phyloP scores from a whole-genome alignment of 2,113 vertebrate genomes.

The Numenius arquata region DNA sequence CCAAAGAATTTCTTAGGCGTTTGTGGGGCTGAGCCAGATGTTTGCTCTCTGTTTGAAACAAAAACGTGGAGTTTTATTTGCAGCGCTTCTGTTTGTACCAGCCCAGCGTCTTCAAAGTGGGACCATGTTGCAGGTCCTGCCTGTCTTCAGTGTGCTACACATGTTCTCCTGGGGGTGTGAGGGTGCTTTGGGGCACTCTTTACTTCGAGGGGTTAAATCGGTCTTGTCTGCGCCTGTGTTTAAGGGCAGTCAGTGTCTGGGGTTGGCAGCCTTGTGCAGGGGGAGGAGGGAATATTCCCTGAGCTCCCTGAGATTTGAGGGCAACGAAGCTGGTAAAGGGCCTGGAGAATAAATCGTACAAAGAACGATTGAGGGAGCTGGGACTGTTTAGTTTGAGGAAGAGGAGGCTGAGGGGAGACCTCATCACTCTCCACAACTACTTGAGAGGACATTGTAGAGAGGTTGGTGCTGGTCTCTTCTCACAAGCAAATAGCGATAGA shows the following conservation, averaged over 20 bases:
- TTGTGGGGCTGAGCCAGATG: not conserved
- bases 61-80: not conserved
- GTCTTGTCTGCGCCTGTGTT: not conserved
- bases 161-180: not conserved
- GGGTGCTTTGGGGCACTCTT: not conserved
- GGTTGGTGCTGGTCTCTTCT: no score
- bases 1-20: not conserved
- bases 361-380: no score
- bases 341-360: no score
- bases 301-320: no score
- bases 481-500: no score
- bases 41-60: not conserved
- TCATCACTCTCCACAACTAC: no score
- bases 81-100: not conserved
- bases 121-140: not conserved
- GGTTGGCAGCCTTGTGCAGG: not conserved
- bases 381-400: no score
- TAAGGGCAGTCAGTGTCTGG: not conserved
- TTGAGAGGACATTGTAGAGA: no score
- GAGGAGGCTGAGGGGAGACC: no score
- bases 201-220: not conserved
- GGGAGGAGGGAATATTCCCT: not conserved
- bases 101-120: not conserved
- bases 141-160: not conserved
- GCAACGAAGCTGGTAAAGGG: no score